Base-by-base conservation (phyloP, 1,140 invertebrate genomes). In the Drosophila ficusphila region DNA sequence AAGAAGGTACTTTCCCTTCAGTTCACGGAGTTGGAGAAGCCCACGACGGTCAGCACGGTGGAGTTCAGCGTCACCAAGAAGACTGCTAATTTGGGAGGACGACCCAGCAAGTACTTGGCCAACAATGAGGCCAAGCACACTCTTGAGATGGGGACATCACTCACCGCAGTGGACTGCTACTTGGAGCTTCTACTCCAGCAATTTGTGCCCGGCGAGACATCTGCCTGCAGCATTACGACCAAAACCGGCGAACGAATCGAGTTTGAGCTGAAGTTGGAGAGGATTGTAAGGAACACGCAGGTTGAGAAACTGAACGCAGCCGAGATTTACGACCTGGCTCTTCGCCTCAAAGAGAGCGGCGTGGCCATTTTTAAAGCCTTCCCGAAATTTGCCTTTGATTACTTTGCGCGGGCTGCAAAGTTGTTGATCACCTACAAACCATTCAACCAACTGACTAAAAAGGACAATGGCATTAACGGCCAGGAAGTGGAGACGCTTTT, bases 341-440 rank as follows among this genome's bases (percentile, higher is more conserved):
- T 72, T 21, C 65, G 71, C 1, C 90, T 86, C 11, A 91, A 91
- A 6, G 77, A 90, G 29, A 89, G 90, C 7, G 91, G 91, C 8
- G 91, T 91, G 4, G 27, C 49, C 29, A 91, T 90, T 71, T 91
- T 89, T 21, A 91, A 91, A 56, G n/a, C 65, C 0, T 85, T 90
- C 74, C 90, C 90, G 0, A 71, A 71, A 41, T 91, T 91, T 44
- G 89, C 91, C 1, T 90, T 86, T 12, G 82, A 91, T 36, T 91
- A 91, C 47, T 91, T 91, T 58, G 34, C 48, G 14, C 60, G 78
- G 23, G 86, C 90, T 9, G 91, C 90, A 2, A 91, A 91, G 47
- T 54, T 77, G 34, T 53, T 91, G 11, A 86, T 91, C 11, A 86
- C 91, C 4, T 91, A 76, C 48, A 86, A 90, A 52, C 82, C 89